Conservation (phyloP, 1,140 invertebrate genomes). For the Condylostylus longicornis region DNA sequence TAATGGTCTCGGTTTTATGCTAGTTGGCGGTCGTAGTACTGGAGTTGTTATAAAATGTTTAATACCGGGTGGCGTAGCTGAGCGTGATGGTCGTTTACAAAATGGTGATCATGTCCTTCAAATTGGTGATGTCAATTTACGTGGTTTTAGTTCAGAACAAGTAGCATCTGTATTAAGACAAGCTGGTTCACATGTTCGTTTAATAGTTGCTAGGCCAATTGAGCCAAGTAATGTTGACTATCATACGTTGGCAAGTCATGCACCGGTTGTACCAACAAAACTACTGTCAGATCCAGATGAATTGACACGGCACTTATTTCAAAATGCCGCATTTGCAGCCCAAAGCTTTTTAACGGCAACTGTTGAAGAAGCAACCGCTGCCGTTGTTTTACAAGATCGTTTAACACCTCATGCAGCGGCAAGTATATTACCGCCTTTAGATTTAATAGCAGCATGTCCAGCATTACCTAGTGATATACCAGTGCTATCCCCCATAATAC, state of each 20-base stretch:
- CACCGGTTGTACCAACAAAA: conserved; percentile 68
- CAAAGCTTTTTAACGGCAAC: conserved; percentile 10
- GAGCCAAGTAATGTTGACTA: conserved; percentile 54
- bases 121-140: conserved; percentile 81
- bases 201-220: conserved; percentile 76
- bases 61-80: conserved; percentile 78
- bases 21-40: conserved; percentile 85
- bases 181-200: conserved; percentile 66
- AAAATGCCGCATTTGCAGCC: conserved; percentile 33
- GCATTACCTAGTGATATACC: neutral
- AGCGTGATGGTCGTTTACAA: conserved; percentile 74
- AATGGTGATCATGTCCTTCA: conserved; percentile 89
- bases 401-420: conserved; percentile 18
- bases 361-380: conserved; percentile 4
- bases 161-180: conserved; percentile 83
- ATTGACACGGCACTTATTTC: conserved; percentile 59
- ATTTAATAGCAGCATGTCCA: too few relatives aligned
- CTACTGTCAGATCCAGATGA: conserved; percentile 67
- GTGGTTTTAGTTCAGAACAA: conserved; percentile 84
- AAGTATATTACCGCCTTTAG: conserved; percentile 15
- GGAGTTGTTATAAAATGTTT: conserved; percentile 93
- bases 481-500: conserved; percentile 1
- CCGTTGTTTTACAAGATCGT: conserved; percentile 10
- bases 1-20: conserved; percentile 69
- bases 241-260: conserved; percentile 42